Percentiles rank a stretch among this genome's conserved stretches.
These are phyloP conservation scores for Acromyrmex heyeri DNA, from an alignment of 1,140 invertebrate genomes.

Conservation along the genomic window DNA sequence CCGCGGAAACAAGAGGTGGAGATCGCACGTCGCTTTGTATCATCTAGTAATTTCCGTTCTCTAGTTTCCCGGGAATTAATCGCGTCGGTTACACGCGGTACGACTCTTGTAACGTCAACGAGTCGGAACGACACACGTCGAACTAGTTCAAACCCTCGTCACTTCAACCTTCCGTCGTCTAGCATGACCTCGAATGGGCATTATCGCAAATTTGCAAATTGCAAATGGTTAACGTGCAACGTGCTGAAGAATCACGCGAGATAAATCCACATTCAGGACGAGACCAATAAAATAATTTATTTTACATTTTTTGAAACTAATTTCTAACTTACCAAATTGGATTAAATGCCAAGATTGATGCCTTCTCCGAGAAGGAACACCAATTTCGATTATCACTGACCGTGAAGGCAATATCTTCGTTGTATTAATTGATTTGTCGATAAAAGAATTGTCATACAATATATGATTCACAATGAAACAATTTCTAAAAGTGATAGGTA, in stretches of 20 bases:
- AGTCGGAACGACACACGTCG: slow-evolving; percentile 4
- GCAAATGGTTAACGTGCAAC: background rate
- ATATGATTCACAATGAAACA: background rate
- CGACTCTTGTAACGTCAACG: background rate
- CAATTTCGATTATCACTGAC: background rate
- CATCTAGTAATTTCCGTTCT: slow-evolving; percentile 34
- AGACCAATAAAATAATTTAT: background rate
- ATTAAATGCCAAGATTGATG: background rate
- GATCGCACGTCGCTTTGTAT: slow-evolving; percentile 8
- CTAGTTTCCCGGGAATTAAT: slow-evolving; percentile 18
- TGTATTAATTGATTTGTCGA: background rate
- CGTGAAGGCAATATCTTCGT: background rate
- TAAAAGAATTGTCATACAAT: background rate
- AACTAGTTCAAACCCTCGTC: slow-evolving; percentile 7
- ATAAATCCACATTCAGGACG: background rate
- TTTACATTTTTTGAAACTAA: background rate
- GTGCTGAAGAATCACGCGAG: background rate
- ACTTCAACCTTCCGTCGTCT: slow-evolving; percentile 5
- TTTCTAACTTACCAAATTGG: background rate
- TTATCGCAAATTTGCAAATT: slow-evolving; percentile 33
- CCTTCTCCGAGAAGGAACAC: background rate
- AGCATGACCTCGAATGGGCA: background rate
- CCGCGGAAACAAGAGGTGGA: background rate
- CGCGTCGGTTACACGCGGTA: background rate
- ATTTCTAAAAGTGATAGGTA: background rate